Evolutionary conservation across 2,888 invertebrate species (phyloP).

Genomic region (Heliconius hortense): DNA sequence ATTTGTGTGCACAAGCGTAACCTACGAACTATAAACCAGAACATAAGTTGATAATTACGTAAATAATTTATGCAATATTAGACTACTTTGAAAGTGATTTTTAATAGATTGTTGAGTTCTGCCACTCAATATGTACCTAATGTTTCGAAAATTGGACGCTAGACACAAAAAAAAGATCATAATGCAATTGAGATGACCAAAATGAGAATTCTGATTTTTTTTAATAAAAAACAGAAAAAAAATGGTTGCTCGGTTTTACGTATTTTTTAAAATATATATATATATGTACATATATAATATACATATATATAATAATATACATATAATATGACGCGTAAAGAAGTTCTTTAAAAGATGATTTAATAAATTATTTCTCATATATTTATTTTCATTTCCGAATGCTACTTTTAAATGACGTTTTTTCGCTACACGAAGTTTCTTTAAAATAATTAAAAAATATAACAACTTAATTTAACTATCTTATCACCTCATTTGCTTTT

Average conservation of each 20-base stretch:
- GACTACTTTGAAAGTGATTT: not conserved
- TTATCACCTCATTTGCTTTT: constrained; percentile 43
- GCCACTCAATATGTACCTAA: not conserved
- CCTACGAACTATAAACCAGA: not conserved
- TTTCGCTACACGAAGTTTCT: constrained; percentile 11
- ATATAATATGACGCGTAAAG: not conserved
- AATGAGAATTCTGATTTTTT: not conserved
- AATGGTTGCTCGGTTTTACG: not conserved
- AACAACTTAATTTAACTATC: constrained; percentile 38
- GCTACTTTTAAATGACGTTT: not conserved
- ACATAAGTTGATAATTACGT: not conserved
- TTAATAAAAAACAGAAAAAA: not conserved
- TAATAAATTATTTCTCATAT: not conserved
- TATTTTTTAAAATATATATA: not conserved
- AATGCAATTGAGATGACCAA: not conserved
- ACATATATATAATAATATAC: too few species aligned
- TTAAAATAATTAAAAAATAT: constrained; percentile 34
- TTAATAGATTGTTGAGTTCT: not conserved
- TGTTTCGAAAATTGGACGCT: not conserved
- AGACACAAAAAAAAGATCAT: not conserved
- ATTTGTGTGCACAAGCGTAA: not conserved
- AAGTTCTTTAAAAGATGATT: not conserved
- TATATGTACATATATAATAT: not conserved
- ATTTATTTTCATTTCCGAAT: not conserved
- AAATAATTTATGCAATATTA: not conserved